Evolutionary conservation across 2,888 invertebrate species (phyloP).

Genomic region (Periphyllus acericola): DNA sequence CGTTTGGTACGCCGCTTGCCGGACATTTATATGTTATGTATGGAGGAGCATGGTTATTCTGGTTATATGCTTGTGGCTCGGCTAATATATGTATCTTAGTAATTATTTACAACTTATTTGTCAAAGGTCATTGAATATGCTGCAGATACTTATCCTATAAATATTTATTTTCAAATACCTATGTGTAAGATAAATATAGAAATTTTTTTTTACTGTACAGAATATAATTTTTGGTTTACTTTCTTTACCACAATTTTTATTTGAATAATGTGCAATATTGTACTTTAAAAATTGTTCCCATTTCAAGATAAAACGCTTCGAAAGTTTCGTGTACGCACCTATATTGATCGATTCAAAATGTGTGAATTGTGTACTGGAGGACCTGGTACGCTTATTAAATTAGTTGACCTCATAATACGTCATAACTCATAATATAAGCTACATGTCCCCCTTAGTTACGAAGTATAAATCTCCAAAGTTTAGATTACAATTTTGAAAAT

Average conservation of each 20-base stretch:
- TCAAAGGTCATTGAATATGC: neutral
- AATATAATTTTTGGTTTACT: neutral
- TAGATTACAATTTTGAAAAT: too few relatives aligned
- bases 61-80: constrained; percentile 16
- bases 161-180: neutral
- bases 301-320: too few relatives aligned
- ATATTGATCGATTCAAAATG: too few relatives aligned
- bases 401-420: too few relatives aligned
- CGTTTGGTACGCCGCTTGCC: constrained; percentile 82
- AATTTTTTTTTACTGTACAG: neutral
- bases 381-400: too few relatives aligned
- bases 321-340: too few relatives aligned
- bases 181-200: neutral
- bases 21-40: constrained; percentile 68
- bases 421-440: too few relatives aligned
- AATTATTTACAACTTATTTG: constrained; percentile 14
- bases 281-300: too few relatives aligned
- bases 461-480: too few relatives aligned
- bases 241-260: neutral
- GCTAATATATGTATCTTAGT: constrained; percentile 13
- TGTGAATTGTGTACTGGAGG: too few relatives aligned
- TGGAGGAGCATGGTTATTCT: constrained; percentile 39
- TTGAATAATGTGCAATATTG: too few relatives aligned
- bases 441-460: too few relatives aligned
- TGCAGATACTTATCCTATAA: neutral